Percentiles rank a stretch among this genome's conserved stretches.
phyloP scores from a whole-genome alignment of 2,888 invertebrate species.

The Drosophila testacea region DNA sequence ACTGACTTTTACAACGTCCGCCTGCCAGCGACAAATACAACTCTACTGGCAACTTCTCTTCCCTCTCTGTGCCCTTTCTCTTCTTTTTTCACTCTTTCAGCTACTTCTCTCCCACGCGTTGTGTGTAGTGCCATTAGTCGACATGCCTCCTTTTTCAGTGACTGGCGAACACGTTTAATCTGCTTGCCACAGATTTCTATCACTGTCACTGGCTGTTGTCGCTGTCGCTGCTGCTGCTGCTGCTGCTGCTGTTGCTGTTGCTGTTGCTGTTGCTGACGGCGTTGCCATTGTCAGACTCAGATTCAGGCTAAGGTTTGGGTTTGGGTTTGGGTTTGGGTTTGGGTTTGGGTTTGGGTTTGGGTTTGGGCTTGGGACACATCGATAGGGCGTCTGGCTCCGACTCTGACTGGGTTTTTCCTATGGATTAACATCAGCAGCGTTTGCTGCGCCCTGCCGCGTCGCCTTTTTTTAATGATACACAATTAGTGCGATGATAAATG shows the following conservation, averaged over 20 bases:
- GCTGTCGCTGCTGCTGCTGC: constrained; percentile 12
- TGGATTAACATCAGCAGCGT: constrained; percentile 73
- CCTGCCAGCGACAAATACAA: constrained; percentile 49
- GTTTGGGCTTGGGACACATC: constrained; percentile 37
- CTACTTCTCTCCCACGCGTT: constrained; percentile 1
- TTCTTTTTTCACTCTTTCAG: background rate
- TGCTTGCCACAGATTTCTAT: constrained; percentile 80
- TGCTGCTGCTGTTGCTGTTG: constrained; percentile 43
- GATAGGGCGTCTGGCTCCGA: constrained; percentile 30
- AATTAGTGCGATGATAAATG: constrained; percentile 84
- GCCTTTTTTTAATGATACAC: constrained; percentile 82
- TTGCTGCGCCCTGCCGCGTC: constrained; percentile 48
- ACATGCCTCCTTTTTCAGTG: constrained; percentile 40
- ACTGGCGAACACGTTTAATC: constrained; percentile 75
- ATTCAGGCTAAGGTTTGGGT: constrained; percentile 14
- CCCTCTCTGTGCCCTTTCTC: background rate
- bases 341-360: constrained; percentile 1
- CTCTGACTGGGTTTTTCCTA: constrained; percentile 41
- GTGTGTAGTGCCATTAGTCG: constrained; percentile 20
- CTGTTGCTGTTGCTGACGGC: constrained; percentile 10
- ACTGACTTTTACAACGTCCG: constrained; percentile 75
- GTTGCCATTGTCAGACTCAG: constrained; percentile 59
- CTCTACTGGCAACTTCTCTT: background rate
- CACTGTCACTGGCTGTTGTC: constrained; percentile 71
- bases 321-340: background rate